Conservation (phyloP, 2,797 vertebrate species). For the Mormyrops boulengeri region DNA sequence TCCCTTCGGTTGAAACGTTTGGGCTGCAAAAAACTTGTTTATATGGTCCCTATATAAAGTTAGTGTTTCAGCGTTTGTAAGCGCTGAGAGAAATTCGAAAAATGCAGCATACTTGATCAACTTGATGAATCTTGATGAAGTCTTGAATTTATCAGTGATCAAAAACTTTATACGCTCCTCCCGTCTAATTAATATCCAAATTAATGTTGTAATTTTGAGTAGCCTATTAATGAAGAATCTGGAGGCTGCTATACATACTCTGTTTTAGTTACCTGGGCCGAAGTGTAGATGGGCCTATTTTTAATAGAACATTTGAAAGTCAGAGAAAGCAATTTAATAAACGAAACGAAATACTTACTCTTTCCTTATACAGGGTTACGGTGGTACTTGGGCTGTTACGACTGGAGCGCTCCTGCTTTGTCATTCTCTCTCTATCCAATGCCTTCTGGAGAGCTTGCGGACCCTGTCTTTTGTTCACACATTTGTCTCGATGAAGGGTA, state of each 20-base stretch:
- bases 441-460: conserved; percentile 34
- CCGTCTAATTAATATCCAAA: neutral
- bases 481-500: conserved; percentile 46
- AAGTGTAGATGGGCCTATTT: neutral
- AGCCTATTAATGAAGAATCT: neutral
- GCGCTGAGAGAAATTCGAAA: neutral
- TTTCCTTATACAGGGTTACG: conserved; percentile 5
- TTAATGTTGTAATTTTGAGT: neutral
- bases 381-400: conserved; percentile 39
- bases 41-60: neutral
- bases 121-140: neutral
- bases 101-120: neutral
- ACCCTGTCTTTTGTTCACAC: conserved; percentile 41
- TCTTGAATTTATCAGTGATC: neutral
- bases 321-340: neutral
- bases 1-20: neutral
- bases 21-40: neutral
- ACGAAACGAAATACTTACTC: neutral
- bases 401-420: conserved; percentile 1
- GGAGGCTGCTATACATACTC: neutral
- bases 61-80: neutral
- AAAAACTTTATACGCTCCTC: neutral
- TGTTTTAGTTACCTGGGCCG: neutral
- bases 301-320: neutral
- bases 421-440: neutral